These are phyloP conservation scores for Clanis bilineata DNA, from an alignment of 2,888 invertebrate genomes.

Conservation along the genomic window DNA sequence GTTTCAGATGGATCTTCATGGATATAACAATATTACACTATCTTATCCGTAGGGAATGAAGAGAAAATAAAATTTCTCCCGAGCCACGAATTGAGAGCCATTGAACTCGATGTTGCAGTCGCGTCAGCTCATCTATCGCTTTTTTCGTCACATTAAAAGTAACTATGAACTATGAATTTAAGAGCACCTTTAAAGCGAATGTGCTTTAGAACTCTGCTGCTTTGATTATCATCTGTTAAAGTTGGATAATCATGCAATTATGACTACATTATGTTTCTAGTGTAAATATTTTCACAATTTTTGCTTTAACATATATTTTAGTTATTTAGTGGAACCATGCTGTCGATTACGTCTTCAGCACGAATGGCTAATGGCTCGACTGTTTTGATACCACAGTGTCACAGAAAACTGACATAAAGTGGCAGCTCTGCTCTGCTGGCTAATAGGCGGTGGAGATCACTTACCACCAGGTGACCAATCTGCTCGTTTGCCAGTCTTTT, in stretches of 20 bases:
- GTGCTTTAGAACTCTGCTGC: neutral
- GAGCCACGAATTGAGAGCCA: neutral
- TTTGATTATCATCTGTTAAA: neutral
- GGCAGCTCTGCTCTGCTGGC: too few relatives aligned
- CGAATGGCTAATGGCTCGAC: too few relatives aligned
- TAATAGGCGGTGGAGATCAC: too few relatives aligned
- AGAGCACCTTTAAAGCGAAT: neutral
- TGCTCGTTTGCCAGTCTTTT: too few relatives aligned
- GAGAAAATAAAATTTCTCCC: slow-evolving; percentile 13
- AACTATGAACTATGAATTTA: neutral
- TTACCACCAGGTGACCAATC: too few relatives aligned
- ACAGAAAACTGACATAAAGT: too few relatives aligned
- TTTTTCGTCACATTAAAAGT: neutral
- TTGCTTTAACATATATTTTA: too few relatives aligned
- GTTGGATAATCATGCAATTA: neutral
- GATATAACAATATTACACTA: slow-evolving; percentile 11
- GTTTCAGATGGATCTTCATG: slow-evolving; percentile 21
- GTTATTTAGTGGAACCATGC: too few relatives aligned
- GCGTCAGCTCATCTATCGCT: neutral
- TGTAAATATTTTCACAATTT: neutral
- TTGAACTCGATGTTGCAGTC: neutral
- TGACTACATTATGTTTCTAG: neutral
- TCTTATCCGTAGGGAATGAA: slow-evolving; percentile 7
- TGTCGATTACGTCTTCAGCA: too few relatives aligned
- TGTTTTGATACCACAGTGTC: too few relatives aligned